phyloP scores from a whole-genome alignment of 2,888 invertebrate genomes.

The Bombylius discolor region DNA sequence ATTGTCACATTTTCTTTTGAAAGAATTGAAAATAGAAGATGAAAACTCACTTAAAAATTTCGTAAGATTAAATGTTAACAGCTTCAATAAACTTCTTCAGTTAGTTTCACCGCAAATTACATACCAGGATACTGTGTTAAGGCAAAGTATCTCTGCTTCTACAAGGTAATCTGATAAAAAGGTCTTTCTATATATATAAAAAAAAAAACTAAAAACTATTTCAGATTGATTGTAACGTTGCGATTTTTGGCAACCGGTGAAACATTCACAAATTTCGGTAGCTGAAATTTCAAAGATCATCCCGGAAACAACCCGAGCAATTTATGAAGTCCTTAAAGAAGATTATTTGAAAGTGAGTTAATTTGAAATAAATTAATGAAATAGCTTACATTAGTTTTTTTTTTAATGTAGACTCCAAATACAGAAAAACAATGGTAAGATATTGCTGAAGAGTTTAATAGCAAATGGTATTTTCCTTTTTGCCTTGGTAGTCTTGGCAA shows the following conservation, averaged over 20 bases:
- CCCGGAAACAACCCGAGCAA: background rate
- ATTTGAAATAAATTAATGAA: background rate
- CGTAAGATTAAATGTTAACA: background rate
- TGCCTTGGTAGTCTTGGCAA: slow-evolving; percentile 17
- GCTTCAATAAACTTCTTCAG: background rate
- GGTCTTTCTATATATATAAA: background rate
- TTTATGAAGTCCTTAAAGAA: background rate
- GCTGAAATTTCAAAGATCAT: background rate
- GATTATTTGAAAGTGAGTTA: slow-evolving; percentile 1
- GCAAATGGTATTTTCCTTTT: slow-evolving; percentile 23
- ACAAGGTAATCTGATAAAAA: background rate
- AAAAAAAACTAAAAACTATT: background rate
- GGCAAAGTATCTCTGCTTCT: background rate
- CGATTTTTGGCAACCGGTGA: slow-evolving; percentile 2
- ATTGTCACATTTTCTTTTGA: background rate
- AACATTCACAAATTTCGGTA: slow-evolving; percentile 1
- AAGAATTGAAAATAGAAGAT: background rate
- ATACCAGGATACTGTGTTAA: background rate
- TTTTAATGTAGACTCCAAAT: slow-evolving; percentile 18
- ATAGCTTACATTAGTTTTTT: background rate
- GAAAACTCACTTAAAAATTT: background rate
- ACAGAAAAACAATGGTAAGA: slow-evolving; percentile 19
- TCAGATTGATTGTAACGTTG: background rate
- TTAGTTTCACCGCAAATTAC: background rate
- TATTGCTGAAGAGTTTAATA: slow-evolving; percentile 19